These are phyloP conservation scores for Rhinatrema bivittatum DNA, from an alignment of 2,797 vertebrate species.

Conservation along the genomic window DNA sequence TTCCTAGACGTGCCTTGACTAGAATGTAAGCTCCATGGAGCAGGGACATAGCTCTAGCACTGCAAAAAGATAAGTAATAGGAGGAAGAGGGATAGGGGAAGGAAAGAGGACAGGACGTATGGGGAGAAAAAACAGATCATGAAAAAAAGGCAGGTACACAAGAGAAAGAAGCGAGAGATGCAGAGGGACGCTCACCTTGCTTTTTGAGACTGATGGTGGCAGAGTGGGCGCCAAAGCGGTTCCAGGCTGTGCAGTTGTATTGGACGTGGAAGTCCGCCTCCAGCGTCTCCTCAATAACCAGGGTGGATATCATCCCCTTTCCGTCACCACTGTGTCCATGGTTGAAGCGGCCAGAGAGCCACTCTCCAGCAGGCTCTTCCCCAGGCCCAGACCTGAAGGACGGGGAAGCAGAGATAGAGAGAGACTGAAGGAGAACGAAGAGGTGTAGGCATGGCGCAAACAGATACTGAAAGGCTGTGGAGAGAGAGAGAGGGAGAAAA, in stretches of 20 bases:
- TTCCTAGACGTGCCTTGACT: too few relatives aligned
- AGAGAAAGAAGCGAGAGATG: not conserved
- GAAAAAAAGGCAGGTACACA: not conserved
- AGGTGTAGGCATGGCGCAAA: too few relatives aligned
- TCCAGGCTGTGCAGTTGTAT: slow-evolving; percentile 70
- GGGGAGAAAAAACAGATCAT: not conserved
- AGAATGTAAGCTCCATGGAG: too few relatives aligned
- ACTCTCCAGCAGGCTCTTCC: slow-evolving; percentile 64
- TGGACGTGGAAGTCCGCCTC: slow-evolving; percentile 65
- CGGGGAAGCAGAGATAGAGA: too few relatives aligned
- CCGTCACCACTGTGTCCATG: slow-evolving; percentile 72
- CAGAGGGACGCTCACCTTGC: slow-evolving; percentile 44
- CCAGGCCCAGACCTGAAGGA: slow-evolving; percentile 76
- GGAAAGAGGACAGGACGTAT: not conserved
- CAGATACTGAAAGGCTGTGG: too few relatives aligned
- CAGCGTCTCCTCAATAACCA: slow-evolving; percentile 73
- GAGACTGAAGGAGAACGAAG: too few relatives aligned
- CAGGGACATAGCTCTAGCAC: too few relatives aligned
- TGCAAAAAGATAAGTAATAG: too few relatives aligned
- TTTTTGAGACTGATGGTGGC: slow-evolving; percentile 48
- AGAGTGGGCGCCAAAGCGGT: slow-evolving; percentile 55
- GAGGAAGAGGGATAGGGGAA: not conserved
- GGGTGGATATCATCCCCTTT: slow-evolving; percentile 67
- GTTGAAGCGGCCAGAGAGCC: slow-evolving; percentile 75
- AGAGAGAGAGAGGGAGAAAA: too few relatives aligned